Evolutionary conservation across 2,888 invertebrate species (phyloP).

Genomic region (Lysandra bellargus): DNA sequence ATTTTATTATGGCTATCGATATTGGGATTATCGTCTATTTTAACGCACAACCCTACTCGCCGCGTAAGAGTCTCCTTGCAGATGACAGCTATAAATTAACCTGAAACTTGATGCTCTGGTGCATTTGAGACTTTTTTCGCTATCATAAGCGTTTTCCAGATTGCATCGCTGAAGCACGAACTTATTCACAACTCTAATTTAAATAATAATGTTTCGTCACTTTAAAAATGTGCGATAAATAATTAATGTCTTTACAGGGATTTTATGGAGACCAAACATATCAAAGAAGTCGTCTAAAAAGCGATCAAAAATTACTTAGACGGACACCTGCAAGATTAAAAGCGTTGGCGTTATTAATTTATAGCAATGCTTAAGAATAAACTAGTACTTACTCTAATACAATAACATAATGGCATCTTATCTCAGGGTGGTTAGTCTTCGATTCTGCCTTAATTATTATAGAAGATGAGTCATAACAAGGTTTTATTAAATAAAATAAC

Average conservation of each 20-base stretch:
- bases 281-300: too few species aligned
- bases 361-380: not conserved
- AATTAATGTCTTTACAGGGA: not conserved
- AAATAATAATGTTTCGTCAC: slow-evolving; percentile 6
- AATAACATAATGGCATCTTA: not conserved
- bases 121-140: slow-evolving; percentile 45
- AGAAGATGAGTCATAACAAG: not conserved
- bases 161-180: slow-evolving; percentile 34
- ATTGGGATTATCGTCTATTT: not conserved
- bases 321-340: not conserved
- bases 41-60: not conserved
- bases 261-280: too few species aligned
- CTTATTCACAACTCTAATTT: slow-evolving; percentile 14
- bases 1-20: not conserved
- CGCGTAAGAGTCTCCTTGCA: slow-evolving; percentile 38
- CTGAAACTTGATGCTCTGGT: slow-evolving; percentile 43
- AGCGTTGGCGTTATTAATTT: not conserved
- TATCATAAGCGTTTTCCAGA: slow-evolving; percentile 43
- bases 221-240: not conserved
- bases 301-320: too few species aligned
- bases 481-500: not conserved
- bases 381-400: not conserved
- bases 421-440: not conserved
- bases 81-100: slow-evolving; percentile 46
- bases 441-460: not conserved